Percentiles rank a stretch among this genome's conserved stretches.
These are phyloP conservation scores for Dicroscelio sp. DNA, from an alignment of 2,888 invertebrate genomes.

Conservation along the genomic window DNA sequence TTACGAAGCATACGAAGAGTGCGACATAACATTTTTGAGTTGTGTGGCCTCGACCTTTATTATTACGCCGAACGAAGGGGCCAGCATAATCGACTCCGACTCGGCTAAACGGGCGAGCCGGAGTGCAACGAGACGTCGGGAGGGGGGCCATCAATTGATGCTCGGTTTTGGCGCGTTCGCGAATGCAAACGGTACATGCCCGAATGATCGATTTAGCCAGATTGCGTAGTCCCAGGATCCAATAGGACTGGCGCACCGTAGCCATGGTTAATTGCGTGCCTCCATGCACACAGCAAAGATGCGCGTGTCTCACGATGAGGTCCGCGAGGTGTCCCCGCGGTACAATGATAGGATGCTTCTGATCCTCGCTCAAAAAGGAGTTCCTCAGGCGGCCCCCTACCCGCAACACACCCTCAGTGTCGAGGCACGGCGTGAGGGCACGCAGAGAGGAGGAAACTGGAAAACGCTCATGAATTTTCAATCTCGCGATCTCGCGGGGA, in stretches of 20 bases:
- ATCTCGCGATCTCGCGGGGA: no score
- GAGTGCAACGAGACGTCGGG: not conserved
- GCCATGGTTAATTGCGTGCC: not conserved
- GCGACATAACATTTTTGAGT: not conserved
- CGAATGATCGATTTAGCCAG: not conserved
- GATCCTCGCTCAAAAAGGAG: not conserved
- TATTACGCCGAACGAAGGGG: not conserved
- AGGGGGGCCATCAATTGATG: not conserved
- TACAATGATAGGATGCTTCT: not conserved
- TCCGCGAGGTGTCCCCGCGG: not conserved
- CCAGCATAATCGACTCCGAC: not conserved
- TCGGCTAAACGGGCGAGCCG: not conserved
- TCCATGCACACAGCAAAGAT: not conserved
- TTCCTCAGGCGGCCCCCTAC: not conserved
- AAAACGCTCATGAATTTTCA: no score
- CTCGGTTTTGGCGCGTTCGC: not conserved
- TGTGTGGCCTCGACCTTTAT: not conserved
- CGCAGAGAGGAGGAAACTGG: not conserved
- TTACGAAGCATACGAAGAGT: not conserved
- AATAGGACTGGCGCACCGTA: not conserved
- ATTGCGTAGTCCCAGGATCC: not conserved
- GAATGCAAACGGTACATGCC: not conserved
- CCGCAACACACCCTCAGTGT: not conserved
- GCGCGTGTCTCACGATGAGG: not conserved
- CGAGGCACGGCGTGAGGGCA: not conserved